Percentiles rank a stretch among this genome's conserved stretches.
Conservation (phyloP, 2,797 vertebrate species). For the Artibeus lituratus region DNA sequence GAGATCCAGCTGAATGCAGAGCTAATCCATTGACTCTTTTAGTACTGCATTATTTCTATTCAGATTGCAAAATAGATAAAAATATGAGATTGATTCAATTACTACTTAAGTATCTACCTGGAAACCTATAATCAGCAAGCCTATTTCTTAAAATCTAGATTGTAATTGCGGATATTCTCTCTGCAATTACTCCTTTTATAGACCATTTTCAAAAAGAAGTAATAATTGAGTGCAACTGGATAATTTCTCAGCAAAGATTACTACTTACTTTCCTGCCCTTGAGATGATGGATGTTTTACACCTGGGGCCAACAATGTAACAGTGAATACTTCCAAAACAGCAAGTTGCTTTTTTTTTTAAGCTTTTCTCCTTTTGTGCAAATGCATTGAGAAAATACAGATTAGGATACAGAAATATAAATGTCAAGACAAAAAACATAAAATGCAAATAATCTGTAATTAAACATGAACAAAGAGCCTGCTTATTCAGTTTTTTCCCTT, state of each 20-base stretch:
- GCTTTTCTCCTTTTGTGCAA: not conserved
- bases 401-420: constrained; percentile 44
- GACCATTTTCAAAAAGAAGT: constrained; percentile 15
- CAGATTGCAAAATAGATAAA: not conserved
- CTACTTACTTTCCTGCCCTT: not conserved
- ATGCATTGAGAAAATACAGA: constrained; percentile 26
- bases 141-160: constrained; percentile 3
- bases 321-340: not conserved
- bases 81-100: constrained; percentile 6
- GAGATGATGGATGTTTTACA: constrained; percentile 16
- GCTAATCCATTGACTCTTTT: not conserved
- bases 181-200: not conserved
- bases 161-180: not conserved
- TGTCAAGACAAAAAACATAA: constrained; percentile 16
- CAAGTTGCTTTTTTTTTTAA: not conserved
- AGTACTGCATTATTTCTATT: not conserved
- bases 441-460: constrained; percentile 14
- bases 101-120: not conserved
- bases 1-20: not conserved
- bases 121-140: constrained; percentile 17
- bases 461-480: constrained; percentile 23
- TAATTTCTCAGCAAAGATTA: constrained; percentile 34
- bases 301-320: not conserved
- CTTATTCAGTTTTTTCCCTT: not conserved
- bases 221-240: not conserved